Conservation (phyloP, 2,113 vertebrate genomes). For the Heteronetta atricapilla region DNA sequence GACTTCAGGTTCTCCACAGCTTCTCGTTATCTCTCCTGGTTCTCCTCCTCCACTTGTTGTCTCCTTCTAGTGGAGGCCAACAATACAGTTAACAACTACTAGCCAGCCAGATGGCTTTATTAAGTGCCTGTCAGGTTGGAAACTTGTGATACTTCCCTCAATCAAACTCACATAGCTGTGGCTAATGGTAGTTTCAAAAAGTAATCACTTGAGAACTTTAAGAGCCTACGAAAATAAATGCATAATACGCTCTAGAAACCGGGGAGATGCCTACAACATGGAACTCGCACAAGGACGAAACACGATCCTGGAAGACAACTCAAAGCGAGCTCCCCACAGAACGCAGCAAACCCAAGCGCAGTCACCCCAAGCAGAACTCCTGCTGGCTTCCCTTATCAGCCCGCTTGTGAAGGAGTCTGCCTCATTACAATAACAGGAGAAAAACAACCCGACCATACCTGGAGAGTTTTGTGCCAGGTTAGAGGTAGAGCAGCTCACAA, state of each 20-base stretch:
- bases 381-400: neutral
- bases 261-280: neutral
- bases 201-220: neutral
- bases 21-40: neutral
- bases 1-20: neutral
- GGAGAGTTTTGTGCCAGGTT: neutral
- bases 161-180: too few relatives aligned
- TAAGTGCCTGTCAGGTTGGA: neutral
- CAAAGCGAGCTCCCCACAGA: rapidly evolving
- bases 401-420: neutral
- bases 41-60: neutral
- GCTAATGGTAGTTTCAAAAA: neutral
- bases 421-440: neutral
- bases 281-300: neutral
- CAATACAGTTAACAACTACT: neutral
- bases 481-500: neutral
- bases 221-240: neutral
- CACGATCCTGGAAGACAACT: neutral
- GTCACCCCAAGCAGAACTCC: neutral
- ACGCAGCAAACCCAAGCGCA: neutral
- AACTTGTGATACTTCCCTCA: neutral
- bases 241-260: rapidly evolving
- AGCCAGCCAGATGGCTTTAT: neutral
- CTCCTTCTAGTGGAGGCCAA: neutral
- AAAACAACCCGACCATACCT: neutral